phyloP scores from a whole-genome alignment of 2,888 invertebrate genomes.

The Coelogynopora nodosa region DNA sequence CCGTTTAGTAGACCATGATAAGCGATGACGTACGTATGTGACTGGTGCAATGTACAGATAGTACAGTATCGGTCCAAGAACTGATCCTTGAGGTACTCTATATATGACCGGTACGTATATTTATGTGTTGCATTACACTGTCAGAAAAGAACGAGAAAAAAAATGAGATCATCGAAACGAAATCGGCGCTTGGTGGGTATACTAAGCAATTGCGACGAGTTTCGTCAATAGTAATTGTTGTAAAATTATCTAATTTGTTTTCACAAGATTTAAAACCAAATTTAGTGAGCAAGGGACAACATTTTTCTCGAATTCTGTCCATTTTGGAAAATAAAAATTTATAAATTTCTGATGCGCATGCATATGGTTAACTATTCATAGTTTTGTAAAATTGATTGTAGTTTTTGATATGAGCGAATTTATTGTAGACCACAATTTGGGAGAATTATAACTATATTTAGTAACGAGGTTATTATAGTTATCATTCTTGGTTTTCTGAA shows the following conservation, averaged over 20 bases:
- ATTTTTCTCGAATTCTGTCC: not conserved
- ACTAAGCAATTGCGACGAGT: not conserved
- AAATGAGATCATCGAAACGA: constrained; percentile 45
- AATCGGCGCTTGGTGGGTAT: constrained; percentile 29
- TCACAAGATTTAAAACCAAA: not conserved
- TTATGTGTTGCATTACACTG: not conserved
- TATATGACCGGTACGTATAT: not conserved
- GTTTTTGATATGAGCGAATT: not conserved
- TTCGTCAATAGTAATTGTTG: not conserved
- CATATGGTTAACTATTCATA: not conserved
- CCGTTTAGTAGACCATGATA: constrained; percentile 47
- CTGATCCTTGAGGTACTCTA: constrained; percentile 36
- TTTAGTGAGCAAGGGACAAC: not conserved
- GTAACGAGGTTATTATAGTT: no score
- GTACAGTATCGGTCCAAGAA: constrained; percentile 44
- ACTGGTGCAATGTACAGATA: constrained; percentile 45
- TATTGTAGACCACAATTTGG: not conserved
- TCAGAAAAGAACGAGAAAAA: not conserved
- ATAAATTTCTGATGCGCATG: not conserved
- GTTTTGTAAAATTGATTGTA: not conserved
- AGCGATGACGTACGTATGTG: constrained; percentile 46
- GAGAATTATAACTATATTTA: not conserved
- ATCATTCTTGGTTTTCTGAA: no score
- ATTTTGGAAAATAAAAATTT: not conserved
- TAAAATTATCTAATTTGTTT: not conserved